phyloP scores from a whole-genome alignment of 2,113 vertebrate genomes.

The Coturnix japonica region DNA sequence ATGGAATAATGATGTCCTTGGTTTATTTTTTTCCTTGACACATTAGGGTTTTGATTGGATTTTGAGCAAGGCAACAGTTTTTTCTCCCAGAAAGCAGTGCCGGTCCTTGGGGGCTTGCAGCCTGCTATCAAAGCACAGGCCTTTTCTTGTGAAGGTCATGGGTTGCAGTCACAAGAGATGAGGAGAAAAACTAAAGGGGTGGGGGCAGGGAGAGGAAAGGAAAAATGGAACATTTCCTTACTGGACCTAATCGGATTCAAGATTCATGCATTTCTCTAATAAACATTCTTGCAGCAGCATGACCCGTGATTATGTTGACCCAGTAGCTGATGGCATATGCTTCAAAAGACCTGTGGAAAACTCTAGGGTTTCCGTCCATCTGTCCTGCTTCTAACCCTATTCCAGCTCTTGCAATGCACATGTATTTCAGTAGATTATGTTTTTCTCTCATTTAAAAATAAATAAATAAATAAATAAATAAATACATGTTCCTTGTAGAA shows the following conservation, averaged over 20 bases:
- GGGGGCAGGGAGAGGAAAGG: not conserved
- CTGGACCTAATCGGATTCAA: conserved; percentile 27
- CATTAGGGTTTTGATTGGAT: conserved; percentile 74
- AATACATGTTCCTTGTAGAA: not conserved
- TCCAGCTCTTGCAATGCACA: not conserved
- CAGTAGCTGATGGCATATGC: not conserved
- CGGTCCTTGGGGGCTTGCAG: conserved; percentile 67
- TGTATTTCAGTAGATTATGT: not conserved
- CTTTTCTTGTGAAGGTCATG: conserved; percentile 72
- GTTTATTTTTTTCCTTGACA: conserved; percentile 75
- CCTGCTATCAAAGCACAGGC: conserved; percentile 69
- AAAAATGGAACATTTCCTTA: conserved; percentile 18
- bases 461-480: not conserved
- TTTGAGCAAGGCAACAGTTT: conserved; percentile 69
- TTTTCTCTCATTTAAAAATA: not conserved
- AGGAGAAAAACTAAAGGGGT: not conserved
- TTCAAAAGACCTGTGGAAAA: not conserved
- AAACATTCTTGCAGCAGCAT: conserved; percentile 14
- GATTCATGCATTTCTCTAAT: conserved; percentile 15
- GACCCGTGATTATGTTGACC: conserved; percentile 43
- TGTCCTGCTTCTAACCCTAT: not conserved
- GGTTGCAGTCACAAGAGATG: conserved; percentile 10
- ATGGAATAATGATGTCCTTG: conserved; percentile 77
- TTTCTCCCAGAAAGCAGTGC: conserved; percentile 65
- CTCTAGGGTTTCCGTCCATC: not conserved